These are phyloP conservation scores for Acrobeloides nanus DNA, from an alignment of 2,888 invertebrate genomes.

Conservation along the genomic window DNA sequence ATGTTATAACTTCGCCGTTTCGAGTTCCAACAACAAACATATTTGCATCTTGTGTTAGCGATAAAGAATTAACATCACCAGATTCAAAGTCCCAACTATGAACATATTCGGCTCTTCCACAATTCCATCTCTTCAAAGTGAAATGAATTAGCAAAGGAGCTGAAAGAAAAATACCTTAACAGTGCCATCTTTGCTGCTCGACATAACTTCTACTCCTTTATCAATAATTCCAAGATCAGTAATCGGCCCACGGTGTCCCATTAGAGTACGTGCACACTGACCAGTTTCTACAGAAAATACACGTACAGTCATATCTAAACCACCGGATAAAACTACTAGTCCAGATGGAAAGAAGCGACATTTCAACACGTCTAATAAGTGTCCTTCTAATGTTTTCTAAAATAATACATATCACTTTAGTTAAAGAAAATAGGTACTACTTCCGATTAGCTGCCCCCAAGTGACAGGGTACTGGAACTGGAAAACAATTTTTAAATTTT, in stretches of 20 bases:
- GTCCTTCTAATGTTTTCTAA: slow-evolving; percentile 61
- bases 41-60: slow-evolving; percentile 8
- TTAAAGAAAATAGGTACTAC: no score
- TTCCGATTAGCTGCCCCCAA: no score
- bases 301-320: slow-evolving; percentile 66
- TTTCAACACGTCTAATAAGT: slow-evolving; percentile 66
- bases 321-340: slow-evolving; percentile 64
- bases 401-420: no score
- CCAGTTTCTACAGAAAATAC: slow-evolving; percentile 69
- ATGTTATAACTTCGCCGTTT: no score
- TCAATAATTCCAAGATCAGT: slow-evolving; percentile 65
- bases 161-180: no score
- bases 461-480: no score
- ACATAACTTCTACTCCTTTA: slow-evolving; percentile 66
- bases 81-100: slow-evolving; percentile 19
- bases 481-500: no score
- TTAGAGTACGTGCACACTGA: slow-evolving; percentile 64
- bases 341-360: slow-evolving; percentile 69
- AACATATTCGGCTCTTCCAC: slow-evolving; percentile 10
- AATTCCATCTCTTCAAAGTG: slow-evolving; percentile 27
- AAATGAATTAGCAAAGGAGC: no score
- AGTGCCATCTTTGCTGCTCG: slow-evolving; percentile 68
- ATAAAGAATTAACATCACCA: slow-evolving; percentile 27
- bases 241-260: slow-evolving; percentile 65
- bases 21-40: no score